These are phyloP conservation scores for Myocastor coypus DNA, from an alignment of 2,113 vertebrate species.

Conservation along the genomic window DNA sequence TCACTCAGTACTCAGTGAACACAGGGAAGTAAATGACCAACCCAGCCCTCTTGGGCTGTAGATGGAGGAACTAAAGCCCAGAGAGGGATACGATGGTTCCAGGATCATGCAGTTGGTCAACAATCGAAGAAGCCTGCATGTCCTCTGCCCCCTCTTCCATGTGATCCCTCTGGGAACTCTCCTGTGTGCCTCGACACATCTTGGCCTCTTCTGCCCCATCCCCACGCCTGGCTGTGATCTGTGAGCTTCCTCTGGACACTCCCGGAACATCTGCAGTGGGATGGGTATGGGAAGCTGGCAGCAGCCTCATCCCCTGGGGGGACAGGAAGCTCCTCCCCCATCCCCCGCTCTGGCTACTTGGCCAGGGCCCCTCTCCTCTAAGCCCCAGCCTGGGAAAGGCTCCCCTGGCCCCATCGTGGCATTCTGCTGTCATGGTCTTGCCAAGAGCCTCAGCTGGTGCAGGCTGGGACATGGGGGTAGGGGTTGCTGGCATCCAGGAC, in stretches of 20 bases:
- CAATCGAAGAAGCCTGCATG: neutral
- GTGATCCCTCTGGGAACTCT: neutral
- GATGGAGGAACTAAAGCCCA: neutral
- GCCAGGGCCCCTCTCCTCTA: conserved; percentile 55
- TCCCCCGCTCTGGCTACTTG: conserved; percentile 62
- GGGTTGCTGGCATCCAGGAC: neutral
- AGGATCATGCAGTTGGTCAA: neutral
- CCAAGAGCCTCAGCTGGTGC: conserved; percentile 57
- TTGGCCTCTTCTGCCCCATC: neutral
- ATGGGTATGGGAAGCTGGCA: conserved; percentile 66
- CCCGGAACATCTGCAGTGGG: conserved; percentile 16
- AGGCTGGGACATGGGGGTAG: neutral
- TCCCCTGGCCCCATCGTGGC: conserved; percentile 50
- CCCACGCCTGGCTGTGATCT: neutral
- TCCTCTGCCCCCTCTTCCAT: rapidly evolving
- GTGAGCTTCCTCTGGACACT: neutral
- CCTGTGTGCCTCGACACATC: rapidly evolving
- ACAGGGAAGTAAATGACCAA: rapidly evolving
- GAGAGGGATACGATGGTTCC: rapidly evolving
- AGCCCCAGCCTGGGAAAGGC: conserved; percentile 80
- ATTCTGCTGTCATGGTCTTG: conserved; percentile 17
- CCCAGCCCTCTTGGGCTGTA: neutral
- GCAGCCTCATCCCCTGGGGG: neutral
- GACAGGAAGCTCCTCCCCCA: conserved; percentile 56
- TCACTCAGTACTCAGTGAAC: neutral